Base-by-base conservation (phyloP, 2,888 invertebrate genomes). In the Drosophila mimetica region DNA sequence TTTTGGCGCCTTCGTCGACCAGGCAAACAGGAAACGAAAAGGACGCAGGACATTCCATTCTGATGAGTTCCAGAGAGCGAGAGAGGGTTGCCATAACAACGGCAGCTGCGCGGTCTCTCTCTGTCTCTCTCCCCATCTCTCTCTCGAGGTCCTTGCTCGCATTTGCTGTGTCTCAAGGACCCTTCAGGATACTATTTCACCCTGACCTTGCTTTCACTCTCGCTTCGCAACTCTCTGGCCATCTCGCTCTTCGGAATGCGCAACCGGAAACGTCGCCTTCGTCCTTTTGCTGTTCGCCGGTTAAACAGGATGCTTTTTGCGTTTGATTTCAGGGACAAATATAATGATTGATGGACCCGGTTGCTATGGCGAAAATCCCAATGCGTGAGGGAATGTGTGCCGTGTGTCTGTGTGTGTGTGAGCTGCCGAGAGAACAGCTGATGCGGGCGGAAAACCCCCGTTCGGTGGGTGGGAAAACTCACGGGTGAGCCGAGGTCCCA, bases 261-360 rank as follows among this genome's bases (percentile, higher is more conserved):
- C 51, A 37, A 66, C 74, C 86, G 83, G 78, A 87, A 76, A 63
- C 70, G 44, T 11, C 28, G 51, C 71, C 61, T 61, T 74, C 75
- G 51, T 55, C 47, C 22, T 36, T 39, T 58, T 79, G 42, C 86
- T 90, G 90, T 59, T 75, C 61, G 76, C 90, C 90, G 85, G 75
- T 47, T 78, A 39, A 36, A 47, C 65, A 85, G 84, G 86, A 90
- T 90, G 89, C 90, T 90, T 90, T 90, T 90, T 90, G 89, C 89
- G 89, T 90, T 90, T 90, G 90, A 90, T 90, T 90, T 90, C 89
- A 89, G 90, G 89, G 89, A 90, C 89, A 88, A 83, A 76, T 84
- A 71, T 78, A 76, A 86, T 89, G 88, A 88, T 88, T 89, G 88
- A 88, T 88, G 77, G 79, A 52, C 67, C 34, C 74, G 52, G 84